Evolutionary conservation across 1,140 invertebrate species (phyloP), one percentile per base, ranked within the genome.

Genomic region (Nasonia longicornis): DNA sequence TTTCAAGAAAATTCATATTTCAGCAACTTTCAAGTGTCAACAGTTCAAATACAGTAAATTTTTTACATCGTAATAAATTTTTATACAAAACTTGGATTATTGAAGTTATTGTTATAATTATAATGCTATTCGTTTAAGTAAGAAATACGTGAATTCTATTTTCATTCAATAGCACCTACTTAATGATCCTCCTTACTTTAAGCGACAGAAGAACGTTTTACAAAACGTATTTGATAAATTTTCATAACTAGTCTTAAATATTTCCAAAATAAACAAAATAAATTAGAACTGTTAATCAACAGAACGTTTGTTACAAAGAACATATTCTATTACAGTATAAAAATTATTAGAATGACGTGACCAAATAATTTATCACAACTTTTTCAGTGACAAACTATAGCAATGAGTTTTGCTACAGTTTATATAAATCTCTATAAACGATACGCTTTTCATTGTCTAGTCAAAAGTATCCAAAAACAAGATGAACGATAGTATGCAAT

Each of bases 401-500:
- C 52, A 58, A 58, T 58, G 20, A 3, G 52, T 58, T 58, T 58
- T 14, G 26, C 26, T 26, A 26, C 26, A 58, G 3, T 58, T 12
- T 26, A 26, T 26, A 26, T 26, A 26, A 26, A 58, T 29, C 12
- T 20, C 0, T 29, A 10, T 66, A 8, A 66, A 29, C 11, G 6
- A 66, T 66, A 31, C 64, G n/a, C 22, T 66, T 12, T 26, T 66
- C 64, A 8, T 22, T 29, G 29, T 70, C 26, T 10, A 75, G 48
- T 52, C 22, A 74, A 74, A 74, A 75, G 72, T 80, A 80, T 75
- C 64, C 58, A 75, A 80, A 80, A 45, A 38, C 58, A 48, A 67
- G 38, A 75, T 75, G 8, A 80, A 35, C 72, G 45, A 80, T 75
- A 75, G 58, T 48, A n/a, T 22, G 38, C 58, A 48, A 22, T 52